Evolutionary conservation across 1,140 invertebrate genomes (phyloP).

Genomic region (Whitmania pigra): DNA sequence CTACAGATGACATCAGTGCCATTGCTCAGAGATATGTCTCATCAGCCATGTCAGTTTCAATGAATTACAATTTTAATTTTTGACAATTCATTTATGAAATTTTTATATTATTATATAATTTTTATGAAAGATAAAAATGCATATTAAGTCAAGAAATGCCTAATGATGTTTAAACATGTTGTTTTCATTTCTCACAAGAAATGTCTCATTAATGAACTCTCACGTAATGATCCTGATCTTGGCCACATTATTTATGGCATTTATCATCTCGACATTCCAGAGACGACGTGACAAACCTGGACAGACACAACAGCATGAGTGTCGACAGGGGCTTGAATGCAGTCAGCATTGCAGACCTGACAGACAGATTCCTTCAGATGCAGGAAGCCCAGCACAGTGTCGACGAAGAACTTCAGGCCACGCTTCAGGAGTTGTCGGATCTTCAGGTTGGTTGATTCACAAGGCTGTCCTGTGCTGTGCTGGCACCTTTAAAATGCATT

Average conservation of each 20-base stretch:
- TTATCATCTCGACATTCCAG: slow-evolving; percentile 25
- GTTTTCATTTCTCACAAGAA: too few relatives aligned
- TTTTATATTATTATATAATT: too few relatives aligned
- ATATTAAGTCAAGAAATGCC: too few relatives aligned
- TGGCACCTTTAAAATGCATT: too few relatives aligned
- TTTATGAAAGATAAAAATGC: too few relatives aligned
- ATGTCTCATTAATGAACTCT: too few relatives aligned
- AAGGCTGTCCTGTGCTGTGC: too few relatives aligned
- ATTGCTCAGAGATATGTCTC: neutral
- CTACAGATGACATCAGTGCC: neutral
- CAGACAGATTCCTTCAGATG: slow-evolving; percentile 75
- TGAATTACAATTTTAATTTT: too few relatives aligned
- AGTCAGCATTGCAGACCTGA: slow-evolving; percentile 72
- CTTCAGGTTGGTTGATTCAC: slow-evolving; percentile 44
- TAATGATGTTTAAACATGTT: too few relatives aligned
- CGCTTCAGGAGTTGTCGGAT: slow-evolving; percentile 77
- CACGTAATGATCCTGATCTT: neutral
- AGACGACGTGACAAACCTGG: slow-evolving; percentile 49
- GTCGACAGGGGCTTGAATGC: slow-evolving; percentile 52
- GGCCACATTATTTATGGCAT: neutral
- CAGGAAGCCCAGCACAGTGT: slow-evolving; percentile 74
- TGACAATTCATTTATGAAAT: too few relatives aligned
- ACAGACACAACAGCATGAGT: slow-evolving; percentile 67
- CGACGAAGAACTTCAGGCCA: slow-evolving; percentile 88
- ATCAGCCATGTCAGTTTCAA: too few relatives aligned